Evolutionary conservation across 2,797 vertebrate species (phyloP).

Genomic region (Parambassis ranga): DNA sequence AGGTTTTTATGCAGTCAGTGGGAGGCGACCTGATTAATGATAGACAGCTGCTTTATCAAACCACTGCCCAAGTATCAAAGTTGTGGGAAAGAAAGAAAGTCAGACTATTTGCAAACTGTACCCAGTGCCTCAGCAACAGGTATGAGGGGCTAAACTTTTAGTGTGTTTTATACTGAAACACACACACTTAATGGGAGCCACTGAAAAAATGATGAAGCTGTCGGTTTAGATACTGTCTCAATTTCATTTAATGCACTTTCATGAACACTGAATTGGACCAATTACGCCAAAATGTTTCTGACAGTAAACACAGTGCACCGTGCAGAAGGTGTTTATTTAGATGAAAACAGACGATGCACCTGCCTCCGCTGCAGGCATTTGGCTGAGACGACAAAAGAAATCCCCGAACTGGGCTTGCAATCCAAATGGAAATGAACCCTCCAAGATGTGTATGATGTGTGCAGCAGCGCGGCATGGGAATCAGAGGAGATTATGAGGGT

Average conservation of each 20-base stretch:
- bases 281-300: conserved; percentile 23
- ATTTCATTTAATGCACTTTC: conserved; percentile 30
- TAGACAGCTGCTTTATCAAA: too few relatives aligned
- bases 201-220: conserved; percentile 10
- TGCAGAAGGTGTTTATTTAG: conserved; percentile 34
- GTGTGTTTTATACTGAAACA: not conserved
- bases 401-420: conserved; percentile 45
- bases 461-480: conserved; percentile 21
- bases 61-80: too few relatives aligned
- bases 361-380: conserved; percentile 39
- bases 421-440: conserved; percentile 53
- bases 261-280: conserved; percentile 29
- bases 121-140: not conserved
- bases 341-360: conserved; percentile 38
- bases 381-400: conserved; percentile 48
- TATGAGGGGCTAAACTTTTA: conserved; percentile 7
- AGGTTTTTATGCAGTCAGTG: too few relatives aligned
- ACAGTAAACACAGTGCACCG: conserved; percentile 30
- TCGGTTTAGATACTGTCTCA: conserved; percentile 9
- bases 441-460: conserved; percentile 38
- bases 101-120: not conserved
- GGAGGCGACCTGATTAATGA: too few relatives aligned
- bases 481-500: conserved; percentile 58
- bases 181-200: not conserved
- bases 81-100: not conserved